A percentile compares a stretch with the other conserved stretches of the same genome.
Evolutionary conservation across 2,113 vertebrate species (phyloP).

Genomic region (Ranitomeya imitator): DNA sequence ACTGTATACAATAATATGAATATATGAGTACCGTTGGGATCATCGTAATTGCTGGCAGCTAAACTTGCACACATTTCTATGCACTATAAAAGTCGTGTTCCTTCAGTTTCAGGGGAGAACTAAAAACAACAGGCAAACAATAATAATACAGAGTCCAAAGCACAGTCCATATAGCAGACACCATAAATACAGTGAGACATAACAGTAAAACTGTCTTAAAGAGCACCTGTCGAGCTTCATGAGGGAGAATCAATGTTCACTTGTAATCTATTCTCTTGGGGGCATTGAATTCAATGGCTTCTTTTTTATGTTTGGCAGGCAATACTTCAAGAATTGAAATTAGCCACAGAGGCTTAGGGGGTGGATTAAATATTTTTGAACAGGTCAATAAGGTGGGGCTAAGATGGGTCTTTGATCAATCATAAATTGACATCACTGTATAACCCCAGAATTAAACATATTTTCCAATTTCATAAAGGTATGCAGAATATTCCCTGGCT

Average conservation of each 20-base stretch:
- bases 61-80: neutral
- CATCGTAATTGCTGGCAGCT: neutral
- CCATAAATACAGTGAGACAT: slow-evolving; percentile 26
- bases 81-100: slow-evolving; percentile 5
- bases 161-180: neutral
- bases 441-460: no score
- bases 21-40: neutral
- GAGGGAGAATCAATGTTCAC: neutral
- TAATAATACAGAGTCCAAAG: slow-evolving; percentile 35
- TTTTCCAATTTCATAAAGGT: no score
- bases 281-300: neutral
- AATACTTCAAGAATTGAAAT: neutral
- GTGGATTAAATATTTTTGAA: neutral
- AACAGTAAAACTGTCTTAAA: slow-evolving; percentile 32
- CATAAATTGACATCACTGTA: no score
- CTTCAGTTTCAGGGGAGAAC: slow-evolving; percentile 1
- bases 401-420: no score
- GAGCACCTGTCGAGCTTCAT: neutral
- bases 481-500: no score
- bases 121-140: slow-evolving; percentile 18
- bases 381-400: neutral
- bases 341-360: neutral
- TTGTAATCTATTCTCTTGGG: neutral
- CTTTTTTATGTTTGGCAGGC: neutral
- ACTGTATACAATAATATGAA: neutral